A percentile compares a stretch with the other conserved stretches of the same genome.
phyloP scores from a whole-genome alignment of 2,113 vertebrate species.

The Propithecus coquereli region DNA sequence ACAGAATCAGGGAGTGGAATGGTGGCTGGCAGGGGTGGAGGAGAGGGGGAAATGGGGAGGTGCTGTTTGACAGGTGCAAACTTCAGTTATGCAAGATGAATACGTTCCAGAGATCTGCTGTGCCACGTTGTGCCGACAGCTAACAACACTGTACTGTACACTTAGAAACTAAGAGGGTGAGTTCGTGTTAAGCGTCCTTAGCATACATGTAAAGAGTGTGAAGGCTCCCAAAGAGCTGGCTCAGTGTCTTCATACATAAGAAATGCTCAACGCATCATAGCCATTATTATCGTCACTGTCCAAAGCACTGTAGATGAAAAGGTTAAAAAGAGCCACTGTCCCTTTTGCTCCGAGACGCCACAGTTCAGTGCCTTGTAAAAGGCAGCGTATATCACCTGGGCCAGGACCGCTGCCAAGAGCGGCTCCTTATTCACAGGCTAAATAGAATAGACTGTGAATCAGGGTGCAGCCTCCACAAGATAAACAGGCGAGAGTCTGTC shows the following conservation, averaged over 20 bases:
- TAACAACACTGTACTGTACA: neutral
- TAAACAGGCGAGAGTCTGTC: neutral
- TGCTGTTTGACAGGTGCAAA: neutral
- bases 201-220: no score
- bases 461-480: neutral
- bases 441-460: neutral
- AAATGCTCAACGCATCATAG: neutral
- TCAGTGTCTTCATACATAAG: neutral
- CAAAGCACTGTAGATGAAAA: neutral
- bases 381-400: neutral
- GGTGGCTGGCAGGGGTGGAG: neutral
- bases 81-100: neutral
- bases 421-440: neutral
- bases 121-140: neutral
- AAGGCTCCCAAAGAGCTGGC: neutral
- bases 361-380: neutral
- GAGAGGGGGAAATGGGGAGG: neutral
- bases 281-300: neutral
- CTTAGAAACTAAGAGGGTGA: neutral
- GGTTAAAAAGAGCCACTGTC: neutral
- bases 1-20: neutral
- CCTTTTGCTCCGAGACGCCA: neutral
- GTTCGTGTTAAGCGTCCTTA: neutral
- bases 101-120: neutral
- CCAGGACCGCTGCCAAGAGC: neutral